Evolutionary conservation across 23 tunicate species (phyloP).

Genomic region (Oikopleura albicans): DNA sequence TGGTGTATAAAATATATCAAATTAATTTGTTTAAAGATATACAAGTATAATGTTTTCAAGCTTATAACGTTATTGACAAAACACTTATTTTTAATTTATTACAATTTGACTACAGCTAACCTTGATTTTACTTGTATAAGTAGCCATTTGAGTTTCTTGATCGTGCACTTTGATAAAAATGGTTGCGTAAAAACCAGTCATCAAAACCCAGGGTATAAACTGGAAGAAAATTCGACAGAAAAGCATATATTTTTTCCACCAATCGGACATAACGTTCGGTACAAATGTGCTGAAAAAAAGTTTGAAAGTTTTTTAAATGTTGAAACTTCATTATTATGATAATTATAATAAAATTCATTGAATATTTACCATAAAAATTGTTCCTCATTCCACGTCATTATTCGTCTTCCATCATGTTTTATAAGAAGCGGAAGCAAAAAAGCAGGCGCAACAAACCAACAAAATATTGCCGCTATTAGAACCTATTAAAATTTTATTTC

Average conservation of each 20-base stretch:
- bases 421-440: slow-evolving; percentile 46
- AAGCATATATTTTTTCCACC: slow-evolving; percentile 3
- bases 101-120: no score
- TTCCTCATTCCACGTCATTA: not conserved
- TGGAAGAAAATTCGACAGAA: slow-evolving; percentile 40
- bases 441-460: slow-evolving; percentile 60
- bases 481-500: not conserved
- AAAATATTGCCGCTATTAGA: not conserved
- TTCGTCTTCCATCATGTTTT: slow-evolving; percentile 1
- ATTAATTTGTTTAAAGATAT: no score
- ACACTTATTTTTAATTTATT: no score
- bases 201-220: slow-evolving; percentile 53
- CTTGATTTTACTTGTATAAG: not conserved
- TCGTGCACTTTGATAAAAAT: slow-evolving; percentile 37
- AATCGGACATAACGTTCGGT: not conserved
- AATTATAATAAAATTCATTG: not conserved
- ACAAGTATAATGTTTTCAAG: no score
- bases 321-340: not conserved
- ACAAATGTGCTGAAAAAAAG: slow-evolving; percentile 15
- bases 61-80: no score
- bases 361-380: slow-evolving; percentile 7
- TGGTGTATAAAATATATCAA: no score
- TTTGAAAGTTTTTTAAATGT: no score
- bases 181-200: slow-evolving; percentile 35
- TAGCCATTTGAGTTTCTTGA: slow-evolving; percentile 10